Evolutionary conservation across 2,797 vertebrate genomes (phyloP).

Genomic region (Falco concolor): DNA sequence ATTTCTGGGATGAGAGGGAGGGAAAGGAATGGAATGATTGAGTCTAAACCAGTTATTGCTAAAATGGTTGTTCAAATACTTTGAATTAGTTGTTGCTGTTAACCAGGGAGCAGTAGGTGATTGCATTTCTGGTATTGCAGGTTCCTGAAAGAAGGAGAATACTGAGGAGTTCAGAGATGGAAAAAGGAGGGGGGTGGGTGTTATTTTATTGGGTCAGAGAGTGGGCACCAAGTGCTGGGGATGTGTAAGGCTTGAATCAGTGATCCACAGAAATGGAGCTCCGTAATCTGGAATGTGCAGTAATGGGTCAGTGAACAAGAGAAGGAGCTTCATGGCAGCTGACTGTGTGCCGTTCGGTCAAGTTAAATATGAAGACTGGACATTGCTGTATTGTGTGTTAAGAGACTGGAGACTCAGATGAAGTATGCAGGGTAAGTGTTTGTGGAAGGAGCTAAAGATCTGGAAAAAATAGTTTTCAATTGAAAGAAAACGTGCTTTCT

Average conservation of each 20-base stretch:
- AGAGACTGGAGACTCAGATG: neutral
- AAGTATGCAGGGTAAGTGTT: neutral
- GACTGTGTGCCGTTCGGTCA: neutral
- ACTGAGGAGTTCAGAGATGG: slow-evolving; percentile 18
- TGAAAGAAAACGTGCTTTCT: neutral
- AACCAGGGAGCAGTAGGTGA: slow-evolving; percentile 1
- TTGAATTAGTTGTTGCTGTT: slow-evolving; percentile 64
- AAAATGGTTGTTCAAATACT: slow-evolving; percentile 42
- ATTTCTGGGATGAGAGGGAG: neutral
- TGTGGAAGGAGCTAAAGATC: slow-evolving; percentile 5
- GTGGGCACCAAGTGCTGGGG: slow-evolving; percentile 14
- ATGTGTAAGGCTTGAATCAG: neutral
- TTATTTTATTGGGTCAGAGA: slow-evolving; percentile 32
- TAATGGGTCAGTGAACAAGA: slow-evolving; percentile 41
- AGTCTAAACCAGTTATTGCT: neutral
- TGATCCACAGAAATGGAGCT: slow-evolving; percentile 19
- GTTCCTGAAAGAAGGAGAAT: slow-evolving; percentile 11
- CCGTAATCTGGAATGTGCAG: slow-evolving; percentile 26
- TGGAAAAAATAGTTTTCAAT: slow-evolving; percentile 10
- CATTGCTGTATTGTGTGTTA: neutral
- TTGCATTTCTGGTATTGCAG: slow-evolving; percentile 41
- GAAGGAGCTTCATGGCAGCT: slow-evolving; percentile 45
- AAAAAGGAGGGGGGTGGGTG: neutral
- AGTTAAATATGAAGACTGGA: slow-evolving; percentile 26
- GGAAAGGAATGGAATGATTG: neutral